Base-by-base conservation (phyloP, 2,888 invertebrate species). In the Geotrupes spiniger region DNA sequence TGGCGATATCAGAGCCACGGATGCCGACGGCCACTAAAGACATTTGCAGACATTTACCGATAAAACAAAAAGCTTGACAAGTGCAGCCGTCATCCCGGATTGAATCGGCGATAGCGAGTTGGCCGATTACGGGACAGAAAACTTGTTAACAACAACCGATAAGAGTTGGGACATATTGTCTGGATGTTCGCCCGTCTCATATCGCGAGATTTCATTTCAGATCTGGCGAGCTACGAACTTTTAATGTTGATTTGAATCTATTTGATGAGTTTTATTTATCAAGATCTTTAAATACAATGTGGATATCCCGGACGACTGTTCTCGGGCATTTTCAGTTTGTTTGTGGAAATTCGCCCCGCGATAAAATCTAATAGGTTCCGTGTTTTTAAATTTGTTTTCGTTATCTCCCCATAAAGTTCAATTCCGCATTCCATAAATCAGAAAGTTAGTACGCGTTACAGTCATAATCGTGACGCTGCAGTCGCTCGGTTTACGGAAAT, bases 191-290 rank as follows among this genome's bases (percentile, higher is more conserved):
- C 68, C 68, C 69, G 65, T 67, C 67, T 65, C 65, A 62, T 66
- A 70, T 68, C 65, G 59, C 59, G 59, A 57, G 63, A 64, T 71
- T 65, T 68, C 72, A 73, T 72, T 73, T 72, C 66, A 73, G 72
- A 73, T 73, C 64, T 68, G 70, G 66, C 67, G 45, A 55, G 54
- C 51, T 49, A 52, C 58, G 59, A 54, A 68, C 66, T 70, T 71
- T 70, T 71, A 72, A 71, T 71, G 72, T 69, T 71, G 72, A 72
- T 72, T 69, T 67, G 67, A 69, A 72, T 72, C 72, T 72, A 65
- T 69, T 69, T 72, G 73, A 71, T 71, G 71, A 72, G 71, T 68
- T 70, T 70, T 68, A 67, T 69, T 69, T 71, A 71, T 71, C 70
- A 45, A 62, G 71, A 70, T 70, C 66, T 55, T 51, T 59, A 53